Conservation (phyloP, 2,888 invertebrate species). For the Amphipyra tragopoginis region DNA sequence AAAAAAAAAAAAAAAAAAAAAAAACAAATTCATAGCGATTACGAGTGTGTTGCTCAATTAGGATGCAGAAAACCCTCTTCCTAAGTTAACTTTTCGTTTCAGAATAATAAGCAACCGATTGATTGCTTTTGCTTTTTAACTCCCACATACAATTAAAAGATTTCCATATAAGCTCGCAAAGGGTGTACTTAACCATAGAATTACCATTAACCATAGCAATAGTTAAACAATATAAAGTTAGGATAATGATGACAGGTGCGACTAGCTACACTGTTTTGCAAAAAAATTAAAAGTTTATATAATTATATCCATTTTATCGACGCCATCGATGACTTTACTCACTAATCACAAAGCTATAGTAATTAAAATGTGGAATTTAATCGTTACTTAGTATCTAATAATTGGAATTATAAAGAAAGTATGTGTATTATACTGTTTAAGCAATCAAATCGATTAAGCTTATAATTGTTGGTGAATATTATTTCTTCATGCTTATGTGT, state of each 20-base stretch:
- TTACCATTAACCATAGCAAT: too few species aligned
- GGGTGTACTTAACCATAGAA: too few species aligned
- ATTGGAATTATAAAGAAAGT: constrained; percentile 39
- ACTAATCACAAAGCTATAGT: constrained; percentile 19
- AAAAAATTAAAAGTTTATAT: constrained; percentile 27
- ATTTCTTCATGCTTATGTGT: constrained; percentile 13
- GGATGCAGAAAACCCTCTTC: too few species aligned
- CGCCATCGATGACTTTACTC: constrained; percentile 15
- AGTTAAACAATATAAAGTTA: constrained; percentile 10
- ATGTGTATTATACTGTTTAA: constrained; percentile 6
- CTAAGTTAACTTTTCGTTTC: too few species aligned
- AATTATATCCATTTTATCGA: constrained; percentile 24
- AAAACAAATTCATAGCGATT: too few species aligned
- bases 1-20: too few species aligned
- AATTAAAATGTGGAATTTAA: constrained; percentile 26
- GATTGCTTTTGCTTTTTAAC: too few species aligned
- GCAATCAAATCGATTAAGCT: constrained; percentile 22
- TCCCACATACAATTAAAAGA: too few species aligned
- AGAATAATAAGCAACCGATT: too few species aligned
- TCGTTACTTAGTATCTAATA: constrained; percentile 31
- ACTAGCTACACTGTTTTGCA: constrained; percentile 18
- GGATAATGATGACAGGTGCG: constrained; percentile 48
- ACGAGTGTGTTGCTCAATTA: too few species aligned
- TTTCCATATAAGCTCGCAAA: too few species aligned
- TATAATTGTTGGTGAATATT: constrained; percentile 1